phyloP scores from a whole-genome alignment of 37 sponge, comb jelly and placozoan species.

The Axinella damicornis region DNA sequence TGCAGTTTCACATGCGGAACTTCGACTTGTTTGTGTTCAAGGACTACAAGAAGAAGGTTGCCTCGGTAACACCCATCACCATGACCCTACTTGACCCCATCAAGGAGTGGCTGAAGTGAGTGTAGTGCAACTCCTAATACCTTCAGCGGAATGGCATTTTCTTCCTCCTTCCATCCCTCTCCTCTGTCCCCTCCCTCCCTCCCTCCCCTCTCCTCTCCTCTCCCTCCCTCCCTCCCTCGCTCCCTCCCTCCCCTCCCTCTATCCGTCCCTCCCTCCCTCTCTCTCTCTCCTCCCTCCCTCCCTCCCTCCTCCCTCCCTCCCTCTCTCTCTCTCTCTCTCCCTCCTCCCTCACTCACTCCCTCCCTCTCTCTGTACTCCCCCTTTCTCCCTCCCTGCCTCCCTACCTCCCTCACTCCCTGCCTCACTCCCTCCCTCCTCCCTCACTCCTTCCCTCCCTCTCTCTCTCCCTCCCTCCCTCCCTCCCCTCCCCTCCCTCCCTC shows the following conservation, averaged over 20 bases:
- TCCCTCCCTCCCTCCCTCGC: conserved; percentile 25
- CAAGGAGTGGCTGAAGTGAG: conserved; percentile 98
- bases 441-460: too few relatives aligned
- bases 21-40: conserved; percentile 98
- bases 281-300: too few relatives aligned
- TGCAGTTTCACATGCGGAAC: conserved; percentile 98
- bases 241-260: conserved; percentile 12
- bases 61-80: conserved; percentile 90
- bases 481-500: too few relatives aligned
- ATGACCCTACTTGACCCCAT: conserved; percentile 94
- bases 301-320: too few relatives aligned
- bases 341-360: too few relatives aligned
- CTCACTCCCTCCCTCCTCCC: too few relatives aligned
- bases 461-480: too few relatives aligned
- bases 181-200: conserved; percentile 36
- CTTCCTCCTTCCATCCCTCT: not conserved
- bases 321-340: too few relatives aligned
- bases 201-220: conserved; percentile 43
- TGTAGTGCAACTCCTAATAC: not conserved
- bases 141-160: not conserved
- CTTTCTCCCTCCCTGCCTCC: too few relatives aligned
- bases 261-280: not conserved
- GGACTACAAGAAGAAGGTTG: conserved; percentile 94
- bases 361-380: too few relatives aligned
- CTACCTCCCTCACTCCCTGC: too few relatives aligned